Base-by-base conservation (phyloP, 2,113 vertebrate genomes). In the Tyto alba region DNA sequence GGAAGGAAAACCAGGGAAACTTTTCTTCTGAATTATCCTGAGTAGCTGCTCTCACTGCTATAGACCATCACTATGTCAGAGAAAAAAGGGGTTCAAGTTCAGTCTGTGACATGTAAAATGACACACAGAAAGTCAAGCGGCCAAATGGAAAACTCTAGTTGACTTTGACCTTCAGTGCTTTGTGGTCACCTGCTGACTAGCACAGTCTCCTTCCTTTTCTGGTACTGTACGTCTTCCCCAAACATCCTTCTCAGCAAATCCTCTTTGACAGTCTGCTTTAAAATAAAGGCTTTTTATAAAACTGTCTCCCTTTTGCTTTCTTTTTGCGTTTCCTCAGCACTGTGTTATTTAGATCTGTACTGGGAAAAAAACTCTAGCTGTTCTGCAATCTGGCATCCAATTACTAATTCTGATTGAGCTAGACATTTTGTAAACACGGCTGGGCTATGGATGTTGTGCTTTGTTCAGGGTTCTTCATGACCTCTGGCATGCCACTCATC, bases 381-480 rank as follows among this genome's bases (percentile, higher is more conserved):
- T 74, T 83, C 81, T 69, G 52, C 38, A 57, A 78, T 74, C 83
- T 80, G 84, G 76, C 68, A 83, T 91, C 83, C 67, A 66, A 29
- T 76, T 85, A 83, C 50, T 84, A 84, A 71, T 80, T 77, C 83
- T 93, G 92, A 66, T 75, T 25, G 86, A 93, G 60, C 53, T 78
- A 83, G 95, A 89, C 62, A 81, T 93, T 88, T 53, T 93, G 64
- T 82, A 95, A 95, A 94, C 86, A 89, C 1, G 84, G 62, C 38
- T 79, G 75, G 73, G 69, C 2, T n/a, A 62, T 19, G 59, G 89
- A 71, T 77, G 66, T 22, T 92, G 83, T 55, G 86, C 67, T 85
- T 82, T 63, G 26, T 88, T 79, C 68, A 91, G 79, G 86, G 47
- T 94, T 36, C 78, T 90, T 90, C 47, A 43, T 63, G 55, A 88